phyloP scores from a whole-genome alignment of 2,113 vertebrate genomes.

The Heteronetta atricapilla region DNA sequence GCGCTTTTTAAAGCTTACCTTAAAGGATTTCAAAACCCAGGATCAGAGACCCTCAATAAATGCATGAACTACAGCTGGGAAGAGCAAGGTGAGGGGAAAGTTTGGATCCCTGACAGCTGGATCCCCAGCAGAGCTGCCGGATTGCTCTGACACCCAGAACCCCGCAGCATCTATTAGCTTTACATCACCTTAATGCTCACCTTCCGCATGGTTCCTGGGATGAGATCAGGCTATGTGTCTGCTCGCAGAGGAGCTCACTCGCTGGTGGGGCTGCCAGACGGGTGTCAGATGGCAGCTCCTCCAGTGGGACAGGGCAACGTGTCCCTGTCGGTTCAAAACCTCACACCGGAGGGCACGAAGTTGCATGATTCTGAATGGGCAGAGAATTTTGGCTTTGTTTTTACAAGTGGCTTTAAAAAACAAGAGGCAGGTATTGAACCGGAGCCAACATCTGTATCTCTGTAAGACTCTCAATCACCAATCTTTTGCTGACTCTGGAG shows the following conservation, averaged over 20 bases:
- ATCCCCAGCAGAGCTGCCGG: background rate
- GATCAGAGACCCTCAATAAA: background rate
- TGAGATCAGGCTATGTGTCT: background rate
- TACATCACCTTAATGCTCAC: background rate
- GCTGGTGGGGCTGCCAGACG: background rate
- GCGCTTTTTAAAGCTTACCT: background rate
- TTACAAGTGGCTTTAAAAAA: slow-evolving; percentile 54
- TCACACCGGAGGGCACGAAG: rapidly evolving
- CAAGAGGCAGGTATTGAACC: slow-evolving; percentile 51
- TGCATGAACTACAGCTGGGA: background rate
- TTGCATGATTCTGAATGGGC: background rate
- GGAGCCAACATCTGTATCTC: slow-evolving; percentile 44
- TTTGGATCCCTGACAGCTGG: background rate
- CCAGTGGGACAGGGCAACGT: background rate
- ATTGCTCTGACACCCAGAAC: background rate
- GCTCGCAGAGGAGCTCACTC: background rate
- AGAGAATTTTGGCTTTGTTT: slow-evolving; percentile 23
- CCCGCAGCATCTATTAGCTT: background rate
- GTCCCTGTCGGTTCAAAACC: background rate
- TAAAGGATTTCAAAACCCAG: background rate
- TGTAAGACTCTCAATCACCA: slow-evolving; percentile 40
- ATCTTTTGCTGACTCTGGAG: slow-evolving; percentile 56
- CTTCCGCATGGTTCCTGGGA: background rate
- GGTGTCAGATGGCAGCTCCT: background rate
- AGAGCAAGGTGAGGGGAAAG: background rate